phyloP scores from a whole-genome alignment of 2,888 invertebrate species.

The Agrenia bidenticulata region DNA sequence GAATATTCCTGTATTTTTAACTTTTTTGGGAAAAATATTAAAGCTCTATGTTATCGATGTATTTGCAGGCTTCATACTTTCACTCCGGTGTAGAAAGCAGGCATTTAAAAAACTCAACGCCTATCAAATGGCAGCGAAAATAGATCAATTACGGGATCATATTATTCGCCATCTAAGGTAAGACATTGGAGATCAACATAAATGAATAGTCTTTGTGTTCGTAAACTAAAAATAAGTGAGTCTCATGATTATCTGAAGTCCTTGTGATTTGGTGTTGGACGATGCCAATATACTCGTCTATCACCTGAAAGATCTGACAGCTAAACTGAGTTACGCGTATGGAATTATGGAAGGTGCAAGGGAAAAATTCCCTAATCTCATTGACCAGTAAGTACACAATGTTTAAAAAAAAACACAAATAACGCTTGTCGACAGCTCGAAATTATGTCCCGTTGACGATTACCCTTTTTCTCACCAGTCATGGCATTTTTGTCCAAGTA shows the following conservation, averaged over 20 bases:
- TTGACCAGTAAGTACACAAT: conserved; percentile 36
- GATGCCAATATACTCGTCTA: conserved; percentile 38
- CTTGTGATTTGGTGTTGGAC: conserved; percentile 38
- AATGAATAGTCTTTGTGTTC: neutral
- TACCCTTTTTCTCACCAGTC: conserved; percentile 1
- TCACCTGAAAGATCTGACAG: conserved; percentile 32
- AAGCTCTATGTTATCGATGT: neutral
- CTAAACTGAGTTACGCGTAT: conserved; percentile 35
- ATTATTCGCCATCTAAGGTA: conserved; percentile 38
- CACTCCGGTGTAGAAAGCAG: conserved; percentile 24
- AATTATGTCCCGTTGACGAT: too few relatives aligned
- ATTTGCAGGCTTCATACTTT: conserved; percentile 28
- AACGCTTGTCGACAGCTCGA: too few relatives aligned
- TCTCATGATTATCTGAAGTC: conserved; percentile 31
- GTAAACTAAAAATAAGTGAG: too few relatives aligned
- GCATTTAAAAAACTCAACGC: conserved; percentile 18
- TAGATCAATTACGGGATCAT: conserved; percentile 37
- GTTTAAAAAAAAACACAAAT: neutral
- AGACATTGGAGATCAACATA: neutral
- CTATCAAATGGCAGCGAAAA: conserved; percentile 25
- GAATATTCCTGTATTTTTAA: neutral
- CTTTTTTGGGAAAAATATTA: neutral
- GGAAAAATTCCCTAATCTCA: conserved; percentile 27
- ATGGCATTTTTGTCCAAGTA: too few relatives aligned
- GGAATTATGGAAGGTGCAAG: conserved; percentile 38